These are phyloP conservation scores for Sesamia inferens DNA, from an alignment of 2,888 invertebrate genomes.

Conservation along the genomic window DNA sequence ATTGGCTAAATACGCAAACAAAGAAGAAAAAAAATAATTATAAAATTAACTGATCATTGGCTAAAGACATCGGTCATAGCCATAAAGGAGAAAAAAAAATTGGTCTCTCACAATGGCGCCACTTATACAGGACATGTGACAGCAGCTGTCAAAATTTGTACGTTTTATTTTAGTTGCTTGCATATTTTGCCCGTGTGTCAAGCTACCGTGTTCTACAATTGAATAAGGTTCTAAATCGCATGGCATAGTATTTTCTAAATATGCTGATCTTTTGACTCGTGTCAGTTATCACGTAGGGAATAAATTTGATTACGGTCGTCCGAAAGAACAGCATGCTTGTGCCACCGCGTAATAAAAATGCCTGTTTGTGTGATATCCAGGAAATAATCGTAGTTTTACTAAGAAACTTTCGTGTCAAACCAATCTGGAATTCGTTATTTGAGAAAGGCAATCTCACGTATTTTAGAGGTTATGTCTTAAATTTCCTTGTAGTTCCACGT, in stretches of 20 bases:
- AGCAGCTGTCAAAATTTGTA: slow-evolving; percentile 24
- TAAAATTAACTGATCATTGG: too few relatives aligned
- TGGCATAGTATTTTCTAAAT: slow-evolving; percentile 27
- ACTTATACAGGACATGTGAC: neutral
- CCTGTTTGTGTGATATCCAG: slow-evolving; percentile 39
- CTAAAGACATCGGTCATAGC: too few relatives aligned
- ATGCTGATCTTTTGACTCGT: slow-evolving; percentile 53
- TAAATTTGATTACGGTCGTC: slow-evolving; percentile 49
- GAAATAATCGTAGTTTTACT: slow-evolving; percentile 39
- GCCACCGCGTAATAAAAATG: slow-evolving; percentile 48
- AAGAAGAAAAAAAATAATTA: too few relatives aligned
- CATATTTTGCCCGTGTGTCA: slow-evolving; percentile 3
- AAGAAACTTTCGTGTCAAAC: slow-evolving; percentile 29
- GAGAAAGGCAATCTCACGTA: neutral
- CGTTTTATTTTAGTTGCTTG: slow-evolving; percentile 21
- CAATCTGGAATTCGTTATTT: slow-evolving; percentile 23
- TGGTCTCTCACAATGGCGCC: slow-evolving; percentile 11
- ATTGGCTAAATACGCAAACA: too few relatives aligned
- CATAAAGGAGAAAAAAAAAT: neutral
- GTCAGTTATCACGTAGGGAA: slow-evolving; percentile 42
- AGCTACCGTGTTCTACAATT: neutral
- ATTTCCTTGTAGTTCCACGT: neutral
- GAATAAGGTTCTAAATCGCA: slow-evolving; percentile 31
- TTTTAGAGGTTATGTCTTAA: slow-evolving; percentile 1
- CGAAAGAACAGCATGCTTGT: slow-evolving; percentile 48